Conservation (phyloP, 2,113 vertebrate species). For the Sarotherodon lohbergeri region DNA sequence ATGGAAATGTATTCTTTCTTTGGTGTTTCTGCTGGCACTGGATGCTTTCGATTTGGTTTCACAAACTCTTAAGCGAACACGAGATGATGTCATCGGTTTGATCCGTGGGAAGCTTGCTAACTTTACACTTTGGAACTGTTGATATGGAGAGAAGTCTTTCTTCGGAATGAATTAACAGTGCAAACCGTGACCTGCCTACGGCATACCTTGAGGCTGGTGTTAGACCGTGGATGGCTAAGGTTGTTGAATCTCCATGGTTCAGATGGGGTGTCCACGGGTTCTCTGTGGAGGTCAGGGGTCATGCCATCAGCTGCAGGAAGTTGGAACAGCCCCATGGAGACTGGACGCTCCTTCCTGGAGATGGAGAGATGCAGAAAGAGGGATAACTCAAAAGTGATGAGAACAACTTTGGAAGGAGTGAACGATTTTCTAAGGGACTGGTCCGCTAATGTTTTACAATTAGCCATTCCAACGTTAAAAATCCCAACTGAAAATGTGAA, state of each 20-base stretch:
- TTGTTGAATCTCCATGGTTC: conserved; percentile 90
- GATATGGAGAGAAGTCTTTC: background rate
- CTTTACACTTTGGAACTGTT: background rate
- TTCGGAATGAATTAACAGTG: background rate
- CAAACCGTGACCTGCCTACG: background rate
- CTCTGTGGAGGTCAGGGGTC: conserved; percentile 81
- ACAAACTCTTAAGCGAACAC: background rate
- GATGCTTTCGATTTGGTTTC: background rate
- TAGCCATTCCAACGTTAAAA: background rate
- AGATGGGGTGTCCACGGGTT: conserved; percentile 76
- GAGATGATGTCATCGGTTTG: conserved; percentile 45
- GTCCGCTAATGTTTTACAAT: no score
- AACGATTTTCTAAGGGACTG: background rate
- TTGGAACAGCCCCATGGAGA: conserved; percentile 90
- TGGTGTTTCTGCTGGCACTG: conserved; percentile 16
- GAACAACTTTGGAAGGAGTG: background rate
- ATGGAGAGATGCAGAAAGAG: background rate
- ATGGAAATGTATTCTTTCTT: conserved; percentile 34
- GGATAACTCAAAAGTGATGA: background rate
- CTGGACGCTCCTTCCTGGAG: conserved; percentile 90
- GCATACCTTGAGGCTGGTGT: conserved; percentile 91
- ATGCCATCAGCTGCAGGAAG: conserved; percentile 81
- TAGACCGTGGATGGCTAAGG: conserved; percentile 84
- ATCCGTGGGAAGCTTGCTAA: conserved; percentile 38
- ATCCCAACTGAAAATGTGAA: background rate